Evolutionary conservation across 2,797 vertebrate species (phyloP), one percentile per base, ranked within the genome.

Genomic region (Parambassis ranga): DNA sequence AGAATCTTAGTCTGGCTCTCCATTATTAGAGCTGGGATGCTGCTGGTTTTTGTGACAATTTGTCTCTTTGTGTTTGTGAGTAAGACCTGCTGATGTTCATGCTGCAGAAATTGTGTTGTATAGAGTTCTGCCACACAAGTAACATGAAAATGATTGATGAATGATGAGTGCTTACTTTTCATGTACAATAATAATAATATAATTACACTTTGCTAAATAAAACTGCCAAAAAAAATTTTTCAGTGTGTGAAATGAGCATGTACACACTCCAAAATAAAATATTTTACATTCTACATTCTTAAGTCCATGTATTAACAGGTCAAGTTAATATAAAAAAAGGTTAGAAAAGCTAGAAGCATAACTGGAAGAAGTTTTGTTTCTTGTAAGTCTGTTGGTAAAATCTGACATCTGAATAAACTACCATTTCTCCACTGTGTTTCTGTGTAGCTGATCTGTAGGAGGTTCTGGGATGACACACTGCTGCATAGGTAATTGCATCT

Each of bases 1-100:
- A 56, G 3, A 22, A 52, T 5, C 30, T 46, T 82, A 3, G 60
- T 75, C n/a, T 62, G 62, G 43, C 61, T 86, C 9, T 82, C 82
- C 22, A 20, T 79, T 24, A 31, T 43, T 5, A 67, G 73, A 65
- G 35, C 6, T 0, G 67, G 18, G 11, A 3, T 56, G 10, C 33
- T 84, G 4, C 4, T 83, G 4, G 6, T 75, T 0, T 57, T 73
- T 31, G 3, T 61, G 1, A 8, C 16, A 0, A 3, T 16, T 2
- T 75, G 55, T 47, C 1, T 55, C 4, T 23, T 68, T 3, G 15
- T 48, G 0, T 74, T 64, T n/a, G 8, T 55, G 22, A 16, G 6
- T 4, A 80, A 27, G 16, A 26, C 2, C 3, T 6, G 6, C 18
- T 39, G 4, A 43, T 23, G 7, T 10, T 5, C 10, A 20, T n/a